Base-by-base conservation (phyloP, 1,140 invertebrate species). In the Achroia grisella region DNA sequence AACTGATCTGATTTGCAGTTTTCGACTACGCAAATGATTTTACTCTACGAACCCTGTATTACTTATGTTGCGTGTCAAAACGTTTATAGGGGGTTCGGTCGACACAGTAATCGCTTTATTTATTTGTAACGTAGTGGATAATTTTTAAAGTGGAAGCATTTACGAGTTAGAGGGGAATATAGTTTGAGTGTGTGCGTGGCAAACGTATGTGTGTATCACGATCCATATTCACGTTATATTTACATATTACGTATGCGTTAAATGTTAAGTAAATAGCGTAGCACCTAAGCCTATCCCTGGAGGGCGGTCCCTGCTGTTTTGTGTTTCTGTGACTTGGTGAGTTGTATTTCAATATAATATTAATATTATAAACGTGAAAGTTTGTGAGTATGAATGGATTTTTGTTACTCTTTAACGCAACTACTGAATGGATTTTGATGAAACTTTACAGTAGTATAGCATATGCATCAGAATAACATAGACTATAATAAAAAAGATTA, bases 131-230 rank as follows among this genome's bases (percentile, higher is more conserved):
- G 54, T 66, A 62, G 59, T 52, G 51, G 55, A 64, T 71, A 74
- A 68, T 69, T 66, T 74, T 60, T 71, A 67, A 53, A 65, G 54
- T 45, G 51, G 50, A 74, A 66, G 77, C 71, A 79, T 76, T 79
- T 72, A 72, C 59, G 52, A 55, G 30, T 41, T 41, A 30, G 59
- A 53, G 55, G 60, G 52, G 46, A 40, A 44, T 62, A 47, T 55
- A 56, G 51, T 67, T 54, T 62, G 46, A 40, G 49, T 69, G 39
- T 46, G 57, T 60, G 41, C 43, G 40, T 45, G 36, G 39, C 17
- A 28, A 47, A 37, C 30, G 49, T 43, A 57, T 55, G 56, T 56
- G 56, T 56, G 53, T 58, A 47, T 34, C 44, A 41, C 50, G 44
- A 37, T 54, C 50, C 48, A 56, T 56, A 60, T 76, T 74, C 58